Base-by-base conservation (phyloP, 23 tunicate species). In the Trididemnum nubilum region DNA sequence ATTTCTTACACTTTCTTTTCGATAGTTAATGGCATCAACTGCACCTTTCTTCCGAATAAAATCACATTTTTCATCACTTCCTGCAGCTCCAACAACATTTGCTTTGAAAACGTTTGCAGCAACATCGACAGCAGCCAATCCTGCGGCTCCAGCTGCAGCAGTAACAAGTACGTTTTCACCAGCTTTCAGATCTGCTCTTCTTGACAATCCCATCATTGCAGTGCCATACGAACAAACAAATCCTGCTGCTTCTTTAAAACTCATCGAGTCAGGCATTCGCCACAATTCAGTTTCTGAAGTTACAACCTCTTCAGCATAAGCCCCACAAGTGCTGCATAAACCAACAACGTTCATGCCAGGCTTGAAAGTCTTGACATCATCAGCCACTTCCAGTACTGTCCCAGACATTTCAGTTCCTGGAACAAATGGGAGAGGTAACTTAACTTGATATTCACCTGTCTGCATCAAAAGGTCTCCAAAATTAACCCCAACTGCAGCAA, bases 71-170 rank as follows among this genome's bases (percentile, higher is more conserved):
- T 93, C 89, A 28, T 79, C 83, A 67, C 86, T 90, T 18, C 98
- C 98, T 38, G 78, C 87, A 64, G 90, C 90, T 3, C 98, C 89
- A 79, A 93, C 50, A 18, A 88, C 89, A 26, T 79, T 90, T 32
- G 93, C 87, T 0, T 75, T 49, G 35, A 89, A 78, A 15, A 83
- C 93, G 82, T 93, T 76, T 32, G 66, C 80, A 9, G 86, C 94
- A 54, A 93, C 57, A 52, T 93, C 98, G 36, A 93, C 83, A 54
- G 98, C 89, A 64, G 98, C 98, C 34, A 93, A 50, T 5, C 98
- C 98, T 49, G 69, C 90, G 23, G 89, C 98, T 33, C 98, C 98
- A 33, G 98, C 98, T 40, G 98, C 98, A 15, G 98, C 98, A 50
- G 98, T 93, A 0, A 93, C 88, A 32, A 93, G 73, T 4, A 93